Conservation (phyloP, 2,797 vertebrate species). For the Girardinus metallicus region DNA sequence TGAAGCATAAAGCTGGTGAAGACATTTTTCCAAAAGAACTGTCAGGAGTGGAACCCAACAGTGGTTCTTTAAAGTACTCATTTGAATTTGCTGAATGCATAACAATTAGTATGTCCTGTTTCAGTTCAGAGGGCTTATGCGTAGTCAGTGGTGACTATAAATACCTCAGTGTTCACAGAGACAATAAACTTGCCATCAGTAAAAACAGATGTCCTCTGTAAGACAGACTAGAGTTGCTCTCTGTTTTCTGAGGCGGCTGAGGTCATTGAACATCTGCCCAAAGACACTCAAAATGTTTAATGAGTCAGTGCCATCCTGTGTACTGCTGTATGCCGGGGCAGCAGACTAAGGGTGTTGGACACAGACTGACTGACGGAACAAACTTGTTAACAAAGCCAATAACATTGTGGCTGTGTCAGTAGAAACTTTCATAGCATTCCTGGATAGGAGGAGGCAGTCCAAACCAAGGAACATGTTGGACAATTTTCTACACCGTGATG, state of each 20-base stretch:
- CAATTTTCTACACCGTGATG: neutral
- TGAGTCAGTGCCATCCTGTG: conserved; percentile 9
- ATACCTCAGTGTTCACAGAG: neutral
- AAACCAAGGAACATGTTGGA: neutral
- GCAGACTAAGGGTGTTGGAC: neutral
- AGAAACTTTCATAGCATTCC: neutral
- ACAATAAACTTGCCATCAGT: neutral
- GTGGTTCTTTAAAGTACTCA: neutral
- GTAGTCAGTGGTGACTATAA: neutral
- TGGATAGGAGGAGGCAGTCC: neutral
- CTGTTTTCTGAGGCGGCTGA: neutral
- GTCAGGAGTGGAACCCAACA: neutral
- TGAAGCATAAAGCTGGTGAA: neutral
- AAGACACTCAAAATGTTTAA: neutral
- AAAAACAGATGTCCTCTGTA: neutral
- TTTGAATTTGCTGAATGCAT: neutral
- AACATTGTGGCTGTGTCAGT: neutral
- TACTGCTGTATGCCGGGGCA: neutral
- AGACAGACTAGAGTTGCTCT: neutral
- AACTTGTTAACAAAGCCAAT: neutral
- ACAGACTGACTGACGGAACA: neutral
- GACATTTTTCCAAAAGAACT: neutral
- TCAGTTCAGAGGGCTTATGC: neutral
- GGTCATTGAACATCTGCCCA: neutral
- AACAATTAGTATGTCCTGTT: neutral